phyloP scores from a whole-genome alignment of 2,797 vertebrate genomes.

The Limosa lapponica region DNA sequence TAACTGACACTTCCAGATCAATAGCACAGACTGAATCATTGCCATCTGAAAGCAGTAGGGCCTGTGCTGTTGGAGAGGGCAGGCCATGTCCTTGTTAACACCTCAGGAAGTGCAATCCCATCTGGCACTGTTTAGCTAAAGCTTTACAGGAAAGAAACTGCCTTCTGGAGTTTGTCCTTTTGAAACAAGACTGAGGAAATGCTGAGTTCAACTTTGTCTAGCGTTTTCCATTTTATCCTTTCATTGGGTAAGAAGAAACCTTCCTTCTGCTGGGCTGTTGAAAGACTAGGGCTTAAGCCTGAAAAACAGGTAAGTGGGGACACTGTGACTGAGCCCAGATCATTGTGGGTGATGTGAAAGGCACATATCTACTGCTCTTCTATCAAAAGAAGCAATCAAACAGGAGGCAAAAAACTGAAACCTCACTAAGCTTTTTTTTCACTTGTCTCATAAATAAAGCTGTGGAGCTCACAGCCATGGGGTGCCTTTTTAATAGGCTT shows the following conservation, averaged over 20 bases:
- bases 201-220: background rate
- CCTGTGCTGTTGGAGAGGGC: background rate
- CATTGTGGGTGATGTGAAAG: background rate
- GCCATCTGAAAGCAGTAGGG: background rate
- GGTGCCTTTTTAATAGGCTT: background rate
- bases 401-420: background rate
- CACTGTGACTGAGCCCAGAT: background rate
- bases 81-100: conserved; percentile 38
- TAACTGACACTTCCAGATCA: conserved; percentile 53
- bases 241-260: background rate
- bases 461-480: background rate
- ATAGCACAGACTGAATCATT: conserved; percentile 5
- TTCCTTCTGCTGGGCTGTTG: background rate
- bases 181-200: background rate
- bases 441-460: background rate
- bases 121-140: conserved; percentile 32
- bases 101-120: conserved; percentile 39
- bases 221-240: background rate
- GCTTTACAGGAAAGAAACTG: conserved; percentile 5
- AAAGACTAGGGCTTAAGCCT: background rate
- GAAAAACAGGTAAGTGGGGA: background rate
- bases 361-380: background rate
- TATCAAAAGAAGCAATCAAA: background rate
- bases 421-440: background rate
- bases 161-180: conserved; percentile 37